Percentiles rank a stretch among this genome's conserved stretches.
phyloP scores from a whole-genome alignment of 2,888 invertebrate species.

The Scaptomyza polygonia region DNA sequence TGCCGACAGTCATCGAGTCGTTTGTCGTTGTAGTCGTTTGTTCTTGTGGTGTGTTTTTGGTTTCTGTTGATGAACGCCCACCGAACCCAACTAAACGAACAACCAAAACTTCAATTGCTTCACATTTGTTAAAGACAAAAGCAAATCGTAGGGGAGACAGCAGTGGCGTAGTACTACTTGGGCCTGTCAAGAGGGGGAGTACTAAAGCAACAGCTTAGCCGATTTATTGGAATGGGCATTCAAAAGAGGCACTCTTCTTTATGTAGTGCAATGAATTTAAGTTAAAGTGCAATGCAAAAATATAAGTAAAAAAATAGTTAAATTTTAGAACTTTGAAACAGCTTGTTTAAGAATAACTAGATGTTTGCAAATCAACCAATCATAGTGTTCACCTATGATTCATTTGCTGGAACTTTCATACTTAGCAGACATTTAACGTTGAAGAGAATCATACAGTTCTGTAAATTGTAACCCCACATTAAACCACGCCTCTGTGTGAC shows the following conservation, averaged over 20 bases:
- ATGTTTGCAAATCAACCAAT: too few species aligned
- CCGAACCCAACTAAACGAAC: constrained; percentile 16
- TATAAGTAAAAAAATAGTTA: too few species aligned
- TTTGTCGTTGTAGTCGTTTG: constrained; percentile 19
- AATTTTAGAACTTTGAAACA: too few species aligned
- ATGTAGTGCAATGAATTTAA: constrained; percentile 1
- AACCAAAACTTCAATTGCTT: constrained; percentile 54
- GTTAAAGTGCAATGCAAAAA: constrained; percentile 1
- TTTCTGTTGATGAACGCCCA: constrained; percentile 35
- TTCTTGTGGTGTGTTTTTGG: constrained; percentile 1
- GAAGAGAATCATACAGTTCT: neutral
- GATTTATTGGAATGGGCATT: neutral
- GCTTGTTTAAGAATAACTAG: too few species aligned
- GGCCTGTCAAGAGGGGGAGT: constrained; percentile 7
- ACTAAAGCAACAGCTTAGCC: neutral
- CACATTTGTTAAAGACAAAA: constrained; percentile 56
- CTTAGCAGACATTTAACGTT: too few species aligned
- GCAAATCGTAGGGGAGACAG: constrained; percentile 17
- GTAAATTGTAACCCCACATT: neutral
- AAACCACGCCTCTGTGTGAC: constrained; percentile 10
- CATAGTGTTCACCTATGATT: too few species aligned
- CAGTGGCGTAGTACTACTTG: constrained; percentile 19
- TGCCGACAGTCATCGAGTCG: constrained; percentile 14
- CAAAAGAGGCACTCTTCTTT: neutral
- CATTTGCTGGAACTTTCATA: too few species aligned